phyloP scores from a whole-genome alignment of 2,888 invertebrate species.

The Archaeoteleia sp. region DNA sequence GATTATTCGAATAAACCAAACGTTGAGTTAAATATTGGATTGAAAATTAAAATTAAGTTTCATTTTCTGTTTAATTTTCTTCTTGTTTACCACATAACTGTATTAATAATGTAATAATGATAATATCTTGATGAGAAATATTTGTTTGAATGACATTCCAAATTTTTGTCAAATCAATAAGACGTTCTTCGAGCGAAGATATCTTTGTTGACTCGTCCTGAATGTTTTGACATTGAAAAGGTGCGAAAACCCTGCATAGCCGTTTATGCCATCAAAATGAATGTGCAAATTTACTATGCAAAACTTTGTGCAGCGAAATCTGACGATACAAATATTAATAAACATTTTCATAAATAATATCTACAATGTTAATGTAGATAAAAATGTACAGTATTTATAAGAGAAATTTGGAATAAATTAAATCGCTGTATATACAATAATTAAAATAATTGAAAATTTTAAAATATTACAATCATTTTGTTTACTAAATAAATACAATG shows the following conservation, averaged over 20 bases:
- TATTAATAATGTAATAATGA: not conserved
- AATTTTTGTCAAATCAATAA: not conserved
- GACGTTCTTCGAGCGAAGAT: not conserved
- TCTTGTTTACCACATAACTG: not conserved
- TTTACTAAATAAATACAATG: no score
- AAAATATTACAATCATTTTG: no score
- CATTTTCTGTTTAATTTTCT: no score
- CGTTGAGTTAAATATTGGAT: no score
- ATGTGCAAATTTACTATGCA: no score
- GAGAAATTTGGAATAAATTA: no score
- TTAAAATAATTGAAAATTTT: no score
- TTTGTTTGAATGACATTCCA: slow-evolving; percentile 4
- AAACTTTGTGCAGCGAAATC: not conserved
- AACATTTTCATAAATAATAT: slow-evolving; percentile 17
- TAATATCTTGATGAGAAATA: not conserved
- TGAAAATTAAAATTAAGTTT: no score
- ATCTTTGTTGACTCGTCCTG: slow-evolving; percentile 22
- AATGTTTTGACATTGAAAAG: slow-evolving; percentile 36
- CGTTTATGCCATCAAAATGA: not conserved
- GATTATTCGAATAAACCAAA: no score
- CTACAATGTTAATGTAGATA: no score
- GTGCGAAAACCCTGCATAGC: slow-evolving; percentile 18
- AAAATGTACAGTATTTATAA: no score
- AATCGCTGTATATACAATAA: no score
- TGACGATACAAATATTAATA: not conserved